Evolutionary conservation across 2,888 invertebrate species (phyloP).

Genomic region (Norana najaformis): DNA sequence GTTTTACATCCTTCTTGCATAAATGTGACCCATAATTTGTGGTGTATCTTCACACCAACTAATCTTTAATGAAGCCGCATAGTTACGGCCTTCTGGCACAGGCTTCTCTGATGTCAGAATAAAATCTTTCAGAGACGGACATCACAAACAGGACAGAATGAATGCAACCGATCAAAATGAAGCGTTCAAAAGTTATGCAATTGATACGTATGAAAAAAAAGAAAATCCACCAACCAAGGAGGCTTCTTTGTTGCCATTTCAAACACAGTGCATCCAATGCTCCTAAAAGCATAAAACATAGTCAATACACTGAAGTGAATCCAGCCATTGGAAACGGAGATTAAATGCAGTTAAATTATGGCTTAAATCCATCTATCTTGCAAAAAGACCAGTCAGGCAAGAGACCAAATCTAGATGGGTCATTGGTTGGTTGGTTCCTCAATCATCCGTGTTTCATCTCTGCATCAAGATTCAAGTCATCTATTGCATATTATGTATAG

Average conservation of each 20-base stretch:
- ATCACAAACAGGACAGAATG: not conserved
- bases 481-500: too few species aligned
- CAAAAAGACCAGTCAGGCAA: not conserved
- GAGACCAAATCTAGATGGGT: too few species aligned
- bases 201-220: not conserved
- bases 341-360: not conserved
- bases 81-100: too few species aligned
- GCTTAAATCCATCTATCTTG: not conserved
- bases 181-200: not conserved
- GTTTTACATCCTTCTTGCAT: too few species aligned
- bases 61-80: too few species aligned
- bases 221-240: conserved; percentile 54
- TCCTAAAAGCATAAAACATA: conserved; percentile 48
- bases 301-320: not conserved
- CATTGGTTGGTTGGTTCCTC: too few species aligned
- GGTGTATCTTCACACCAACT: too few species aligned
- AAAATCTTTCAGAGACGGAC: not conserved
- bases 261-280: conserved; percentile 62
- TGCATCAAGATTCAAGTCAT: not conserved
- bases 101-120: not conserved
- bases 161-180: not conserved
- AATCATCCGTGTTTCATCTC: not conserved
- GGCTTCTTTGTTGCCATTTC: conserved; percentile 63
- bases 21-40: too few species aligned
- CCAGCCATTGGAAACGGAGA: not conserved